Evolutionary conservation across 2,888 invertebrate species (phyloP).

Genomic region (Nomada fucata): DNA sequence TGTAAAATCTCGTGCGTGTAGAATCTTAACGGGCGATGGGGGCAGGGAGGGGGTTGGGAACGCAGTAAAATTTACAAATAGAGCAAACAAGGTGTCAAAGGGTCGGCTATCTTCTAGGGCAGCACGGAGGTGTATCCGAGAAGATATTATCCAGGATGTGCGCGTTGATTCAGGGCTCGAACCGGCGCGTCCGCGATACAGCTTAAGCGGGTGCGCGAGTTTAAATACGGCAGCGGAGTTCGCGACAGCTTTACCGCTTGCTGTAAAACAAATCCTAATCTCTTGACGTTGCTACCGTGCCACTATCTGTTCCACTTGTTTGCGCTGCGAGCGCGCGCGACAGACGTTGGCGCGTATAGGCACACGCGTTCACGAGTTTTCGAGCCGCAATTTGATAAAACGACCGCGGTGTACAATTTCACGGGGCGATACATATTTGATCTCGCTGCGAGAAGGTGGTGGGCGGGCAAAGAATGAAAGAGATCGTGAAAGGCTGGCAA

Average conservation of each 20-base stretch:
- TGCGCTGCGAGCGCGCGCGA: conserved; percentile 65
- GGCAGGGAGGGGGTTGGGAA: conserved; percentile 13
- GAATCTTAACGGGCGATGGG: conserved; percentile 7
- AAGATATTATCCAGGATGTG: conserved; percentile 34
- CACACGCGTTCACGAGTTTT: conserved; percentile 49
- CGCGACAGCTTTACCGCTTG: conserved; percentile 83
- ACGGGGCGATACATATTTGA: conserved; percentile 35
- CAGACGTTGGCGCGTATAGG: conserved; percentile 44
- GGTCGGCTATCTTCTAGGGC: conserved; percentile 26
- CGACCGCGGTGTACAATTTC: conserved; percentile 17
- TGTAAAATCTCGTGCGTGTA: not conserved
- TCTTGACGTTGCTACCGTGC: conserved; percentile 81
- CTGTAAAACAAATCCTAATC: conserved; percentile 84
- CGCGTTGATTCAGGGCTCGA: conserved; percentile 39
- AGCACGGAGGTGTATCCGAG: conserved; percentile 21
- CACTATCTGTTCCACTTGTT: conserved; percentile 78
- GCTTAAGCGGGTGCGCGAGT: conserved; percentile 52
- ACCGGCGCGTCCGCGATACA: conserved; percentile 39
- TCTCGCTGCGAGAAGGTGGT: conserved; percentile 24
- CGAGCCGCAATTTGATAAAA: conserved; percentile 44
- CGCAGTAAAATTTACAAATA: conserved; percentile 22
- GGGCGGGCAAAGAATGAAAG: conserved; percentile 13
- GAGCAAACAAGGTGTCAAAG: conserved; percentile 25
- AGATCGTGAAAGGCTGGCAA: conserved; percentile 20
- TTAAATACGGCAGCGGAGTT: conserved; percentile 77